Evolutionary conservation across 2,888 invertebrate species (phyloP).

Genomic region (Melipona beecheii): DNA sequence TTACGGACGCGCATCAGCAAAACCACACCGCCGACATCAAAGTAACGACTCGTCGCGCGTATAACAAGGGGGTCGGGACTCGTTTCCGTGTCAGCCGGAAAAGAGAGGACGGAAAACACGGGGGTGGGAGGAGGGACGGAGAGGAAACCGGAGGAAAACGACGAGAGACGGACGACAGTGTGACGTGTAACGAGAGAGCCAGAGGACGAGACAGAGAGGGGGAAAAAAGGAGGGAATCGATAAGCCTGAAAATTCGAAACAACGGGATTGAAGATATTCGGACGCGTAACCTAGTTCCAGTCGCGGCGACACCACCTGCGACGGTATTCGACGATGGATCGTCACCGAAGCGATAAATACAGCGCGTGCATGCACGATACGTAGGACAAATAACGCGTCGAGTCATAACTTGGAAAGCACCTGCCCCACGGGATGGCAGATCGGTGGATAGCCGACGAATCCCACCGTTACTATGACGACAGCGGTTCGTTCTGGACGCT

Average conservation of each 20-base stretch:
- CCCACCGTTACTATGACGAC: slow-evolving; percentile 64
- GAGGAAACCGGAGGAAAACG: background rate
- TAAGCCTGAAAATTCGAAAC: slow-evolving; percentile 51
- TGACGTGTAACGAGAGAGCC: background rate
- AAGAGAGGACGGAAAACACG: background rate
- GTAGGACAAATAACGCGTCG: slow-evolving; percentile 37
- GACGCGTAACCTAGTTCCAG: slow-evolving; percentile 54
- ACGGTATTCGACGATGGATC: slow-evolving; percentile 35
- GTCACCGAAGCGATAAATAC: slow-evolving; percentile 39
- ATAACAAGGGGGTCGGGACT: slow-evolving; percentile 42
- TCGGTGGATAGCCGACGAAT: slow-evolving; percentile 16
- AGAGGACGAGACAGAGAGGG: background rate
- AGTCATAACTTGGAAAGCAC: slow-evolving; percentile 63
- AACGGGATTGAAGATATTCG: slow-evolving; percentile 23
- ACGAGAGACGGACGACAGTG: background rate
- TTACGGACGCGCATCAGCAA: slow-evolving; percentile 42
- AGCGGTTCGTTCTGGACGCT: slow-evolving; percentile 60
- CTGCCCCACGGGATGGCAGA: slow-evolving; percentile 35
- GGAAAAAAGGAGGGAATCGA: slow-evolving; percentile 11
- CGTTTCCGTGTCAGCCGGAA: slow-evolving; percentile 41
- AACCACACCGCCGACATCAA: slow-evolving; percentile 47
- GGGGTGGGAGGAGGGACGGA: background rate
- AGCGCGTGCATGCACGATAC: too few species aligned
- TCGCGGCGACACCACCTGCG: slow-evolving; percentile 58
- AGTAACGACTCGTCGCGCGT: slow-evolving; percentile 43